phyloP scores from a whole-genome alignment of 2,113 vertebrate genomes.

The Cephalophus harveyi region DNA sequence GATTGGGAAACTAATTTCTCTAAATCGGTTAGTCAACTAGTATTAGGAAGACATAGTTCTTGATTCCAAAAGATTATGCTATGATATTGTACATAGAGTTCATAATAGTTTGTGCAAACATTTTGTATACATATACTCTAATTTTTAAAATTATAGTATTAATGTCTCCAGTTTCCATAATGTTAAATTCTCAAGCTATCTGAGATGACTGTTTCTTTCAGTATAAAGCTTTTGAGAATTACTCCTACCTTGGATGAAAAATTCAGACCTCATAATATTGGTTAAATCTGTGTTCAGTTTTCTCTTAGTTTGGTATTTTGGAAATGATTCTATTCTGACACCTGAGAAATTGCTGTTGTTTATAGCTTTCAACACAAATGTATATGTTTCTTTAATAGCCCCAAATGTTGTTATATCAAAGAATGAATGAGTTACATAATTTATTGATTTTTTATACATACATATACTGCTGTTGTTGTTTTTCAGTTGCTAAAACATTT shows the following conservation, averaged over 20 bases:
- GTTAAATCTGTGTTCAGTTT: not conserved
- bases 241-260: not conserved
- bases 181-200: not conserved
- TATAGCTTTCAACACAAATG: not conserved
- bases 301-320: not conserved
- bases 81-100: not conserved
- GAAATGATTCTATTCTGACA: not conserved
- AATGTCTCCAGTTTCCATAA: not conserved
- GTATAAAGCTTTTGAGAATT: not conserved
- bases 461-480: not conserved
- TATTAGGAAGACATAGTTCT: not conserved
- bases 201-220: not conserved
- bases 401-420: not conserved
- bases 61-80: not conserved
- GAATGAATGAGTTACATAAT: not conserved
- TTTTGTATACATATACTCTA: not conserved
- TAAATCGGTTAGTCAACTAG: not conserved
- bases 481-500: not conserved
- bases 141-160: not conserved
- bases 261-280: not conserved
- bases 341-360: not conserved
- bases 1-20: not conserved
- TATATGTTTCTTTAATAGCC: not conserved
- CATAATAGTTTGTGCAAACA: not conserved
- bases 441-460: not conserved